These are phyloP conservation scores for Atherix ibis DNA, from an alignment of 2,888 invertebrate species.

Conservation along the genomic window DNA sequence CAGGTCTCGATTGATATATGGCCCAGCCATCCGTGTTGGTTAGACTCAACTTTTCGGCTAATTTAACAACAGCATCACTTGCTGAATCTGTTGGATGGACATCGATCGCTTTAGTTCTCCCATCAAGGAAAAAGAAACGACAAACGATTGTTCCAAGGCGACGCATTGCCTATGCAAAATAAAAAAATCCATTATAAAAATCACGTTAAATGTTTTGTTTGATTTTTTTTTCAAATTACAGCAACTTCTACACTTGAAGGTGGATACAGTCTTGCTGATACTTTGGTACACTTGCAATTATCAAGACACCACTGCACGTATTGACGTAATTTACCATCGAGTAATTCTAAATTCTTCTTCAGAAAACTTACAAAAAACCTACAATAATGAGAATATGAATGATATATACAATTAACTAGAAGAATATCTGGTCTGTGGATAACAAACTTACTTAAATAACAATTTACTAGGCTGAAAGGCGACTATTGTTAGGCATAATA, in stretches of 20 bases:
- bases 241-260: conserved; percentile 89
- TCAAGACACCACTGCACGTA: conserved; percentile 90
- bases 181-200: not conserved
- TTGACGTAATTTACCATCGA: conserved; percentile 55
- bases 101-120: conserved; percentile 87
- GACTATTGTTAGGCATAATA: conserved; percentile 77
- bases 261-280: conserved; percentile 62
- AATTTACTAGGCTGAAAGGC: conserved; percentile 65
- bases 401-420: too few species aligned
- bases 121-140: conserved; percentile 87
- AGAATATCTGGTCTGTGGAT: too few species aligned
- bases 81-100: conserved; percentile 91
- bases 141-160: conserved; percentile 83
- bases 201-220: too few species aligned
- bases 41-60: conserved; percentile 77
- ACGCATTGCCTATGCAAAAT: conserved; percentile 60
- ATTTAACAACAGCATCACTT: conserved; percentile 71
- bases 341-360: conserved; percentile 46
- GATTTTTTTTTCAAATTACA: too few species aligned
- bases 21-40: conserved; percentile 85
- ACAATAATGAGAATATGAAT: too few species aligned
- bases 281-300: conserved; percentile 77
- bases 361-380: conserved; percentile 62
- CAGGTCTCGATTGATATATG: conserved; percentile 75
- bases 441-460: conserved; percentile 22